Conservation (phyloP, 2,113 vertebrate species). For the Pseudolaguvia tuberculata region DNA sequence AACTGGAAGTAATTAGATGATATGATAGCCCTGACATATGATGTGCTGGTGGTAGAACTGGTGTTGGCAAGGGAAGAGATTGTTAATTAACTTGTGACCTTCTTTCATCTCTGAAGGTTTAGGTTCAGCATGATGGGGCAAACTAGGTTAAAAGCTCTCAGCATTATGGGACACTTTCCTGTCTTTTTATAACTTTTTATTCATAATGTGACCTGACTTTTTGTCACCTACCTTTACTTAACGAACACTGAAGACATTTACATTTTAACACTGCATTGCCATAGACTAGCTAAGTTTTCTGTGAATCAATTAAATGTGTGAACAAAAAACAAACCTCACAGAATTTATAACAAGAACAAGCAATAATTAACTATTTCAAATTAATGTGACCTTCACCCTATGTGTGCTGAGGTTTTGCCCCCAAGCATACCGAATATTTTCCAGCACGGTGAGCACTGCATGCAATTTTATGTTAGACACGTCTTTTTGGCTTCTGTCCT, state of each 20-base stretch:
- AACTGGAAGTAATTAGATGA: conserved; percentile 58
- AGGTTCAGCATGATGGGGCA: conserved; percentile 39
- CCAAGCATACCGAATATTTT: too few species aligned
- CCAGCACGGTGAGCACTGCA: too few species aligned
- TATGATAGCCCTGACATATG: conserved; percentile 52
- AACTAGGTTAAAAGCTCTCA: conserved; percentile 43
- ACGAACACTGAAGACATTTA: neutral
- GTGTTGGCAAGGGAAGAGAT: conserved; percentile 58
- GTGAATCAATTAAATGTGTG: too few species aligned
- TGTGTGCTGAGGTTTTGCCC: too few species aligned
- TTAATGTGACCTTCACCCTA: too few species aligned
- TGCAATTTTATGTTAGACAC: too few species aligned
- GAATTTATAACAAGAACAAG: too few species aligned
- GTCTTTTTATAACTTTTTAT: conserved; percentile 32
- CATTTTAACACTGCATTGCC: neutral
- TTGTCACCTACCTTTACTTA: conserved; percentile 3
- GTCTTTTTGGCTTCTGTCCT: too few species aligned
- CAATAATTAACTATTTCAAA: too few species aligned
- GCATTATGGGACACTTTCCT: conserved; percentile 36
- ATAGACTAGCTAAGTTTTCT: neutral
- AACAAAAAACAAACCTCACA: too few species aligned
- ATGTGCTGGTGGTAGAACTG: conserved; percentile 56
- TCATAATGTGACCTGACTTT: conserved; percentile 31
- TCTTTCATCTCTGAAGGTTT: conserved; percentile 60
- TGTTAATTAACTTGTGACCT: conserved; percentile 64